A percentile compares a stretch with the other conserved stretches of the same genome.
Evolutionary conservation across 1,140 invertebrate species (phyloP).

Genomic region (Drosophila nasuta): DNA sequence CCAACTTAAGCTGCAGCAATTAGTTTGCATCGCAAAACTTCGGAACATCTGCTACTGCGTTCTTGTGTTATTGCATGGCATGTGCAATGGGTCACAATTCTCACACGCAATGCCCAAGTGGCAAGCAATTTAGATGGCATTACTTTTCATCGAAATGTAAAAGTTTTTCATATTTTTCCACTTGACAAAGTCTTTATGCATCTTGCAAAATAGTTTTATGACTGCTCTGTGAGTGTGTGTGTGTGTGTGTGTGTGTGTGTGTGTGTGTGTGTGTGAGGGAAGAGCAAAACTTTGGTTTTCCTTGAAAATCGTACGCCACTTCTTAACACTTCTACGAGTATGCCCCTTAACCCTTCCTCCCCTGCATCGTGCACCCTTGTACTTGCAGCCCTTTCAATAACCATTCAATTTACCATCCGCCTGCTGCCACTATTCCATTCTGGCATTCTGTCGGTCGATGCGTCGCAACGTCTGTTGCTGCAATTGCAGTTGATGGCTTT

Average conservation of each 20-base stretch:
- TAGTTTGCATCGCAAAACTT: slow-evolving; percentile 57
- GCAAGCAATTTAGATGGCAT: slow-evolving; percentile 67
- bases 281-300: slow-evolving; percentile 68
- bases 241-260: no score
- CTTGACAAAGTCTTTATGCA: slow-evolving; percentile 83
- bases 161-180: slow-evolving; percentile 83
- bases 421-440: slow-evolving; percentile 6
- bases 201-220: slow-evolving; percentile 83
- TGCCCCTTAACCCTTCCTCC: not conserved
- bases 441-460: slow-evolving; percentile 7
- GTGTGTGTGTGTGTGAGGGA: slow-evolving; percentile 40
- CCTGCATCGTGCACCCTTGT: not conserved
- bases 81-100: slow-evolving; percentile 32
- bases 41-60: slow-evolving; percentile 4
- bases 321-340: not conserved
- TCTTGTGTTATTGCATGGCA: slow-evolving; percentile 1
- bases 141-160: slow-evolving; percentile 78
- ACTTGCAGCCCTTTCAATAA: slow-evolving; percentile 70
- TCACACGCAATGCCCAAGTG: slow-evolving; percentile 46
- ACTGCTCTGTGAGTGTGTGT: slow-evolving; percentile 12
- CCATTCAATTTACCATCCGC: slow-evolving; percentile 70
- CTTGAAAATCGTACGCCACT: slow-evolving; percentile 18
- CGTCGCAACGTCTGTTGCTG: slow-evolving; percentile 40
- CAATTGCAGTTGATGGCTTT: slow-evolving; percentile 83
- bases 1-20: slow-evolving; percentile 35